A percentile compares a stretch with the other conserved stretches of the same genome.
phyloP scores from a whole-genome alignment of 2,113 vertebrate genomes.

The Psilopsiagon aymara region DNA sequence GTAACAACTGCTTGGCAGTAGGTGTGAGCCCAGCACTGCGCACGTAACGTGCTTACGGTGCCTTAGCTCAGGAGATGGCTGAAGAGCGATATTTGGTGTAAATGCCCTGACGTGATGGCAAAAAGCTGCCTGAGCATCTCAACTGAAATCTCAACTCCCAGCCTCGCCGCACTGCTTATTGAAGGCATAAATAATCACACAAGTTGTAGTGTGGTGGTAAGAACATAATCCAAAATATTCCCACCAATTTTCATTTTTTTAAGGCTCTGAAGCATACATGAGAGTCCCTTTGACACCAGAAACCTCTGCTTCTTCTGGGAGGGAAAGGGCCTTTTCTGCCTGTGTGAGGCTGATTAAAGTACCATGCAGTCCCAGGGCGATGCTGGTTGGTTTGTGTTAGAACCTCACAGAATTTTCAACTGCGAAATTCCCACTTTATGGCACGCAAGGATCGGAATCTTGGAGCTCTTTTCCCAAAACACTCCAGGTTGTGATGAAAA shows the following conservation, averaged over 20 bases:
- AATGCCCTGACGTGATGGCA: background rate
- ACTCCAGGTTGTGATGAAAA: background rate
- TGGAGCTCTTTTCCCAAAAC: background rate
- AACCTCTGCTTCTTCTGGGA: background rate
- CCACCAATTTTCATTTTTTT: background rate
- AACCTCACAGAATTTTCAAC: background rate
- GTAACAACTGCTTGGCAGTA: background rate
- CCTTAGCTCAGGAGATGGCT: background rate
- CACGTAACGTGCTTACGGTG: fast-evolving
- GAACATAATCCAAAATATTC: background rate
- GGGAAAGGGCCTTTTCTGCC: background rate
- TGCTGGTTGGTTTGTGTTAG: background rate
- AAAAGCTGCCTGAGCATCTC: background rate
- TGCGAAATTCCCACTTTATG: background rate
- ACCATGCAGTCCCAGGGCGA: background rate
- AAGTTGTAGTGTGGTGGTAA: background rate
- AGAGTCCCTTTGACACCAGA: background rate
- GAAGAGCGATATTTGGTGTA: background rate
- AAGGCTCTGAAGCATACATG: background rate
- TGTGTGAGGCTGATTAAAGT: background rate
- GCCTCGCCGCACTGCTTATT: background rate
- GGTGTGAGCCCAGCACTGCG: background rate
- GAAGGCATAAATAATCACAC: background rate
- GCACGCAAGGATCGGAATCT: background rate
- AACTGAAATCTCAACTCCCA: background rate